Evolutionary conservation across 2,888 invertebrate genomes (phyloP).

Genomic region (Ichneumoninae sp.): DNA sequence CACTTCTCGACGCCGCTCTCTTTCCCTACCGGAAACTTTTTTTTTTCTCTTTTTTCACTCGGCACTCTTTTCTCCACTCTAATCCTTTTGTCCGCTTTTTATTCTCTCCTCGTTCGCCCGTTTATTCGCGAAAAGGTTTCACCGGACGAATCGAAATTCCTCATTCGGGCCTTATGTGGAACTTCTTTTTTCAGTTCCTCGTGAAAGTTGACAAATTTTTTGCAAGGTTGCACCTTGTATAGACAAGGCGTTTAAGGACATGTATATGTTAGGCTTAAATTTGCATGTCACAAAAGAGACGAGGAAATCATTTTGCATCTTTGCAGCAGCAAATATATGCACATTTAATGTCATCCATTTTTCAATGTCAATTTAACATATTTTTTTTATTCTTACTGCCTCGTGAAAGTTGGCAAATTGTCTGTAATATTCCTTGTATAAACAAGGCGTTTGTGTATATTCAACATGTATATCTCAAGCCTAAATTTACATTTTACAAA

Average conservation of each 20-base stretch:
- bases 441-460: too few species aligned
- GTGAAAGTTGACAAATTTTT: background rate
- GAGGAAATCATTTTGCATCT: background rate
- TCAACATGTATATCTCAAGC: too few species aligned
- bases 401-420: background rate
- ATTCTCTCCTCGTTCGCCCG: slow-evolving; percentile 12
- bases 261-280: background rate
- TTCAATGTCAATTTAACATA: background rate
- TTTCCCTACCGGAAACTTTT: slow-evolving; percentile 27
- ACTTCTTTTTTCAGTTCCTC: background rate
- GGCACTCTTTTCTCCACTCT: slow-evolving; percentile 2
- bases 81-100: slow-evolving; percentile 29
- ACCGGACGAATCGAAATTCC: slow-evolving; percentile 32
- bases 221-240: background rate
- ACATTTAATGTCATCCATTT: background rate
- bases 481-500: background rate
- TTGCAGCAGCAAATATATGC: background rate
- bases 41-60: slow-evolving; percentile 2
- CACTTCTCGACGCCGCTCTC: slow-evolving; percentile 3
- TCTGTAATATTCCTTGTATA: background rate
- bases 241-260: background rate
- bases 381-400: background rate
- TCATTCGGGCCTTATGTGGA: background rate
- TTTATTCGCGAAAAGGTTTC: slow-evolving; percentile 24
- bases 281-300: background rate